Evolutionary conservation across 2,888 invertebrate species (phyloP).

Genomic region (Chamaedrilus cognettii): DNA sequence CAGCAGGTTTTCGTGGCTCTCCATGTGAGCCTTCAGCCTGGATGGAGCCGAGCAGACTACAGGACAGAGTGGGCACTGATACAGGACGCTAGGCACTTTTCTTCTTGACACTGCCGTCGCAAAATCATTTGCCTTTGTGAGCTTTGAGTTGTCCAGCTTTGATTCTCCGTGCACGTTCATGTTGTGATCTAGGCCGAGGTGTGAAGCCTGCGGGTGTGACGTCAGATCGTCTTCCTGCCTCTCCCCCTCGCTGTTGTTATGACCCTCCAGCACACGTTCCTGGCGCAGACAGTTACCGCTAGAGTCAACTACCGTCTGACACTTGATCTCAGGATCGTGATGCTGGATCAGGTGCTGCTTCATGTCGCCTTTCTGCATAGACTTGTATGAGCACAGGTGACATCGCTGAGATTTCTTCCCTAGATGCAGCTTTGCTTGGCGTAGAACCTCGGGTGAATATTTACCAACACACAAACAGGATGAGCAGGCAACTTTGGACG

Average conservation of each 20-base stretch:
- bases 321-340: constrained; percentile 50
- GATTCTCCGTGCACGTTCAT: not conserved
- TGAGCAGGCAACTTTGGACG: constrained; percentile 66
- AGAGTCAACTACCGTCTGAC: constrained; percentile 10
- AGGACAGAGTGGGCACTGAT: constrained; percentile 30
- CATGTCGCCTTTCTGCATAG: constrained; percentile 63
- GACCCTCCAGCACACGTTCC: constrained; percentile 9
- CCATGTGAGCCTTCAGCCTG: constrained; percentile 52
- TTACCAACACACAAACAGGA: constrained; percentile 64
- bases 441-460: constrained; percentile 61
- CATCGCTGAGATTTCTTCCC: constrained; percentile 59
- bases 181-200: not conserved
- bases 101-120: too few species aligned
- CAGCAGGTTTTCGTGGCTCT: constrained; percentile 54
- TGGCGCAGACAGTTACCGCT: not conserved
- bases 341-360: constrained; percentile 62
- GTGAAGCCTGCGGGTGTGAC: not conserved
- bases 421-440: constrained; percentile 60
- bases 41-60: constrained; percentile 42
- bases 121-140: too few species aligned
- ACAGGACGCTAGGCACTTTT: not conserved
- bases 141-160: not conserved
- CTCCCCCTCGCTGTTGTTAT: not conserved
- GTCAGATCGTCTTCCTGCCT: not conserved
- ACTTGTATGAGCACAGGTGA: constrained; percentile 60